A percentile compares a stretch with the other conserved stretches of the same genome.
Evolutionary conservation across 2,797 vertebrate species (phyloP).

Genomic region (Oryzias dopingdopingensis): DNA sequence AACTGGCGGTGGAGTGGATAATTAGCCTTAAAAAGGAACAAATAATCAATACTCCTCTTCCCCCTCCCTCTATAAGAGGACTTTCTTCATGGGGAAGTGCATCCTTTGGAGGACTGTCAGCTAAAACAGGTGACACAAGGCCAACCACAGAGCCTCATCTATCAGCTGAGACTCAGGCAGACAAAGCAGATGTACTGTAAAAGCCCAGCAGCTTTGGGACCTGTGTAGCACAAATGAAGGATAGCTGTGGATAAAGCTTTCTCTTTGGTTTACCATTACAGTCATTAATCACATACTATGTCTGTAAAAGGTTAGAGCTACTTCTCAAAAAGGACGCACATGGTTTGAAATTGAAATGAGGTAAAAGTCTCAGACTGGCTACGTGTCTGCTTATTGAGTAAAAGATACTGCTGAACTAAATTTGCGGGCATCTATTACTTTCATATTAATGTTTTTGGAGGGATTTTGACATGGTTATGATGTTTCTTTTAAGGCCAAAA

Average conservation of each 20-base stretch:
- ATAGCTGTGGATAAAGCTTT: constrained; percentile 12
- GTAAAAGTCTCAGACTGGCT: no score
- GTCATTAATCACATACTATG: constrained; percentile 3
- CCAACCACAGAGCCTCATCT: constrained; percentile 34
- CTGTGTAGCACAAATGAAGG: constrained; percentile 12
- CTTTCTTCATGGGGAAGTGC: constrained; percentile 58
- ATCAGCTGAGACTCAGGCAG: constrained; percentile 29
- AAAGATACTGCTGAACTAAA: no score
- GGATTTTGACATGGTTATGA: no score
- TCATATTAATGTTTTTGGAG: no score
- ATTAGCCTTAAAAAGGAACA: constrained; percentile 77
- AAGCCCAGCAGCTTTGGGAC: constrained; percentile 16
- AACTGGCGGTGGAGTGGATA: constrained; percentile 72
- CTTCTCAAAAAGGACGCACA: neutral
- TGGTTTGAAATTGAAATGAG: neutral
- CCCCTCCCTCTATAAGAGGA: constrained; percentile 30
- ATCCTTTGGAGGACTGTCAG: constrained; percentile 33
- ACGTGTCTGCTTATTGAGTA: no score
- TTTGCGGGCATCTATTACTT: no score
- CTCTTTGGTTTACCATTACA: constrained; percentile 1
- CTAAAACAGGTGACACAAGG: constrained; percentile 32
- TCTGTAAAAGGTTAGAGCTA: neutral
- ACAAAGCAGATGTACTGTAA: constrained; percentile 36
- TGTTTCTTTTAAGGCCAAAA: no score
- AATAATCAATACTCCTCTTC: constrained; percentile 69